These are phyloP conservation scores for Cyprinella venusta DNA, from an alignment of 2,797 vertebrate species.

Conservation along the genomic window DNA sequence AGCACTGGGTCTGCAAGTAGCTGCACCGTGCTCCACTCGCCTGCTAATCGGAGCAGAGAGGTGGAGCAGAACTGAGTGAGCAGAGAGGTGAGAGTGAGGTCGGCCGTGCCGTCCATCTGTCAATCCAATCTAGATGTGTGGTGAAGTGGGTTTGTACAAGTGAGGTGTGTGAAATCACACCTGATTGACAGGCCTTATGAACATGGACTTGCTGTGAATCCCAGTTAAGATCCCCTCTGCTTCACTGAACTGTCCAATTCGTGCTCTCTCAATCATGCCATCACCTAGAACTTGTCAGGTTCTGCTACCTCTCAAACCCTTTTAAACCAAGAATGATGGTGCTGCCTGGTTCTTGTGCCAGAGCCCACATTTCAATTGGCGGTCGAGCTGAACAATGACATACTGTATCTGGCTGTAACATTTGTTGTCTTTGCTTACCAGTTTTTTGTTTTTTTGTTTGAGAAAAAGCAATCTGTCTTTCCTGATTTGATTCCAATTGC, in stretches of 20 bases:
- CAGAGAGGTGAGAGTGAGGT: conserved; percentile 74
- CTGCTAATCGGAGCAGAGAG: conserved; percentile 73
- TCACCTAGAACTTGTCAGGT: conserved; percentile 62
- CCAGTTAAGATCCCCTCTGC: conserved; percentile 22
- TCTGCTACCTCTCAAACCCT: conserved; percentile 7
- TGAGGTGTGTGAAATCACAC: conserved; percentile 19
- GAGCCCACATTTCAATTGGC: not conserved
- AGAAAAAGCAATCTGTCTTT: not conserved
- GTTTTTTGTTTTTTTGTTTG: no score
- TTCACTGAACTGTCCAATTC: conserved; percentile 7
- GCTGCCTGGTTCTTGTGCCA: not conserved
- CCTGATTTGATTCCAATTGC: not conserved
- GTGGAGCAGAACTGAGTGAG: conserved; percentile 35
- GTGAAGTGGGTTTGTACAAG: conserved; percentile 12
- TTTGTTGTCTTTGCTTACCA: not conserved
- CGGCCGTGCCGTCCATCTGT: conserved; percentile 81
- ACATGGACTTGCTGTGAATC: conserved; percentile 38
- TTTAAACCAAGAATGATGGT: not conserved
- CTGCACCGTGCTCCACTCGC: conserved; percentile 59
- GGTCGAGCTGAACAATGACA: not conserved
- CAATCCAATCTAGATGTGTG: conserved; percentile 68
- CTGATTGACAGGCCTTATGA: conserved; percentile 34
- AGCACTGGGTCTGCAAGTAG: conserved; percentile 23
- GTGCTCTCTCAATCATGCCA: not conserved
- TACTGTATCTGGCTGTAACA: not conserved